A percentile compares a stretch with the other conserved stretches of the same genome.
These are phyloP conservation scores for Bettongia penicillata DNA, from an alignment of 2,113 vertebrate genomes.

Conservation along the genomic window DNA sequence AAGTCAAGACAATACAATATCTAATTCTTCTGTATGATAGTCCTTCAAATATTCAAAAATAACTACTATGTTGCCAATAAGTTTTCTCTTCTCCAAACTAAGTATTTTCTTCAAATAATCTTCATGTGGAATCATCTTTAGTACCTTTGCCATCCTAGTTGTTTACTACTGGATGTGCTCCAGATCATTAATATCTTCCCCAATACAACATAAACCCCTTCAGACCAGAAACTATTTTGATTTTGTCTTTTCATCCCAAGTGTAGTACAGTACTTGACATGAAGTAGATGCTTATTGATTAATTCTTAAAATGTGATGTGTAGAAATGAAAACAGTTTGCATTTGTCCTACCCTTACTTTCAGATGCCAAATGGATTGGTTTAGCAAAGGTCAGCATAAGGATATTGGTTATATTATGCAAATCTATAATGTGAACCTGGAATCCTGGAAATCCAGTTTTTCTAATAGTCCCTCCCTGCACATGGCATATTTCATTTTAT, in stretches of 20 bases:
- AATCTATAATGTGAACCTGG: neutral
- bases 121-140: neutral
- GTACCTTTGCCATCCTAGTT: neutral
- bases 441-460: neutral
- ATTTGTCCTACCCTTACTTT: neutral
- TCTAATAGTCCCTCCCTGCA: neutral
- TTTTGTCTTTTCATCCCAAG: neutral
- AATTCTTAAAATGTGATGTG: neutral
- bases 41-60: neutral
- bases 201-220: neutral
- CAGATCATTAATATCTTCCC: neutral
- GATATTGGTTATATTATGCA: neutral
- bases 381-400: neutral
- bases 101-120: neutral
- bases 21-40: neutral
- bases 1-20: neutral
- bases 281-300: neutral
- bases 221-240: neutral
- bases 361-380: neutral
- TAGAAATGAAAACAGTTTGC: neutral
- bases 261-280: neutral
- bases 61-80: neutral
- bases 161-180: neutral
- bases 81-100: neutral
- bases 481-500: neutral